A percentile compares a stretch with the other conserved stretches of the same genome.
phyloP scores from a whole-genome alignment of 2,113 vertebrate genomes.

The Plecotus auritus region DNA sequence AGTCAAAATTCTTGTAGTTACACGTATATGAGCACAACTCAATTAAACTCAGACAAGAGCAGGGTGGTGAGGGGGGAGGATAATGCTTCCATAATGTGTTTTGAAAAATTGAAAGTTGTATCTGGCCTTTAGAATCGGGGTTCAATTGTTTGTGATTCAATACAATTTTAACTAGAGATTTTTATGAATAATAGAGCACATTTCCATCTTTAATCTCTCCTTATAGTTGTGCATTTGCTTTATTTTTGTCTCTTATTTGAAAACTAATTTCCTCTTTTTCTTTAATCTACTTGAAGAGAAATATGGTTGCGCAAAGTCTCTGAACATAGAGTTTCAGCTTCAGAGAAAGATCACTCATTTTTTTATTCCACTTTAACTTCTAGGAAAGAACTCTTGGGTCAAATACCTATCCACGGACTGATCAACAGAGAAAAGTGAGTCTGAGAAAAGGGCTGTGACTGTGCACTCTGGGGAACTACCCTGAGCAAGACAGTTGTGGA shows the following conservation, averaged over 20 bases:
- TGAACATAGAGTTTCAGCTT: background rate
- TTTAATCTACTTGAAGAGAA: background rate
- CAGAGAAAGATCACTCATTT: background rate
- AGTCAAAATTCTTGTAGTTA: background rate
- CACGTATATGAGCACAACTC: background rate
- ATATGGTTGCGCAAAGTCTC: background rate
- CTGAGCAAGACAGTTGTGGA: background rate
- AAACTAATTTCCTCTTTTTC: background rate
- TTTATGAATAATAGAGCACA: background rate
- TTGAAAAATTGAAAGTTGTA: background rate
- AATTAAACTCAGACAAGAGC: background rate
- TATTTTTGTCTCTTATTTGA: background rate
- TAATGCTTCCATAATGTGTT: background rate
- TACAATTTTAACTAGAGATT: background rate
- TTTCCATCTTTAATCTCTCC: background rate
- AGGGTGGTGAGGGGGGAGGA: background rate
- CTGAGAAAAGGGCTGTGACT: fast-evolving
- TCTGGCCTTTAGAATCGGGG: background rate
- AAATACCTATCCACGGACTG: background rate
- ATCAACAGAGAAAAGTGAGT: background rate
- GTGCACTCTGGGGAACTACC: no score
- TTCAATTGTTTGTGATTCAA: background rate
- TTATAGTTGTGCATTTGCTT: background rate
- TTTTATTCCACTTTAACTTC: background rate
- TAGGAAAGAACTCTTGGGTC: background rate